These are phyloP conservation scores for Nyleta sp. DNA, from an alignment of 2,888 invertebrate genomes.

Conservation along the genomic window DNA sequence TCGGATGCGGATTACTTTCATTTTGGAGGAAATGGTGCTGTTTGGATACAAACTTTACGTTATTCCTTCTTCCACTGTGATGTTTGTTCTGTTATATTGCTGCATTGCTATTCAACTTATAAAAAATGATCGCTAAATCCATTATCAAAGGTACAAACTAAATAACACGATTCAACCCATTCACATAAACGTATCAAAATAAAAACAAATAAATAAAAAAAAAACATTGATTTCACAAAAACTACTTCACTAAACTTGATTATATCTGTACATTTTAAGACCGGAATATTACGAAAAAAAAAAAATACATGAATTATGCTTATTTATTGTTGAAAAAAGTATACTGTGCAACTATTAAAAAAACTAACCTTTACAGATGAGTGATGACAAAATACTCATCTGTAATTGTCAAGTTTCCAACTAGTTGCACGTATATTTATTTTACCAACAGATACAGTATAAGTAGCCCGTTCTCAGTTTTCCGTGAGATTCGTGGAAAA, in stretches of 20 bases:
- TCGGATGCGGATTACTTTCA: slow-evolving; percentile 37
- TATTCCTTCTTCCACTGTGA: slow-evolving; percentile 4
- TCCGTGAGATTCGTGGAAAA: too few species aligned
- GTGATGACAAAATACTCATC: too few species aligned
- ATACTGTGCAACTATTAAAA: background rate
- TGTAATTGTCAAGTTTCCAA: too few species aligned
- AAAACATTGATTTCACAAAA: background rate
- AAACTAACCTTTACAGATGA: too few species aligned
- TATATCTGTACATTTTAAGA: background rate
- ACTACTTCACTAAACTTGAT: background rate
- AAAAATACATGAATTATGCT: background rate
- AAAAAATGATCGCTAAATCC: slow-evolving; percentile 27
- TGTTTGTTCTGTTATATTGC: slow-evolving; percentile 34
- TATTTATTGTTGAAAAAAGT: background rate
- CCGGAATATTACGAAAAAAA: too few species aligned
- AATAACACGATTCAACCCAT: slow-evolving; percentile 32
- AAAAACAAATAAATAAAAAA: background rate
- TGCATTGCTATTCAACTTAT: slow-evolving; percentile 25
- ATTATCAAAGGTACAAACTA: slow-evolving; percentile 40
- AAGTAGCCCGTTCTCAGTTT: too few species aligned
- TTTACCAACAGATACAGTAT: too few species aligned
- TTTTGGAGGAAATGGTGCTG: slow-evolving; percentile 38
- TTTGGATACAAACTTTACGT: slow-evolving; percentile 22
- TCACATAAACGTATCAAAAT: slow-evolving; percentile 1
- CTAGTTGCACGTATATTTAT: too few species aligned